Base-by-base conservation (phyloP, 2,113 vertebrate species). In the Baryphthengus martii region DNA sequence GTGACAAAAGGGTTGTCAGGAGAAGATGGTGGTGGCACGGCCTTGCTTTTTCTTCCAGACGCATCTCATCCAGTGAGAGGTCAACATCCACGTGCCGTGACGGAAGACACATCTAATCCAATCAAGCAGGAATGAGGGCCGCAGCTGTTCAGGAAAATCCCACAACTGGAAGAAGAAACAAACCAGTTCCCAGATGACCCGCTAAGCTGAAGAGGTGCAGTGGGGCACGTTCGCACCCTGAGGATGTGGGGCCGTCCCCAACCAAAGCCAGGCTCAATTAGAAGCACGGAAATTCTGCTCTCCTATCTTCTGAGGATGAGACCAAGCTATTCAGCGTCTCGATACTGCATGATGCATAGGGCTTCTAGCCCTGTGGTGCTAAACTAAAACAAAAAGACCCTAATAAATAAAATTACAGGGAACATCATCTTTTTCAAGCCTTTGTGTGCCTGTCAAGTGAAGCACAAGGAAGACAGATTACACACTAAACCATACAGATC, bases 11-110 rank as follows among this genome's bases (percentile, higher is more conserved):
- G 18, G 14, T 44, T 44, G 39, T 26, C 68, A 56, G 3, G 76
- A 63, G 52, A 59, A 35, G 47, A 55, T 1, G 11, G 45, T 23
- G 13, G 29, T 3, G 6, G 1, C 37, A 50, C 49, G 61, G 63
- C 15, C 13, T 9, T 8, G 29, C 3, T 1, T 20, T 20, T 82
- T 78, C 79, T 62, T 85, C 44, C 16, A 16, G 28, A 29, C 15
- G n/a, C n/a, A 3, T 35, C 63, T 68, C 68, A 39, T 74, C 56
- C 13, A 20, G 13, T 3, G 45, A 58, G 66, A 66, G 5, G 45
- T 56, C 0, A 0, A 18, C 47, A 39, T 19, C 19, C 1, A 3
- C 9, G 1, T 49, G 47, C 21, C 26, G 6, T 4, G 0, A 17
- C 5, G 14, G 37, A 45, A 47, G 63, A 59, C 0, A 0, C 13